Conservation (phyloP, 1,140 invertebrate genomes). For the Drosophila sulfurigaster region DNA sequence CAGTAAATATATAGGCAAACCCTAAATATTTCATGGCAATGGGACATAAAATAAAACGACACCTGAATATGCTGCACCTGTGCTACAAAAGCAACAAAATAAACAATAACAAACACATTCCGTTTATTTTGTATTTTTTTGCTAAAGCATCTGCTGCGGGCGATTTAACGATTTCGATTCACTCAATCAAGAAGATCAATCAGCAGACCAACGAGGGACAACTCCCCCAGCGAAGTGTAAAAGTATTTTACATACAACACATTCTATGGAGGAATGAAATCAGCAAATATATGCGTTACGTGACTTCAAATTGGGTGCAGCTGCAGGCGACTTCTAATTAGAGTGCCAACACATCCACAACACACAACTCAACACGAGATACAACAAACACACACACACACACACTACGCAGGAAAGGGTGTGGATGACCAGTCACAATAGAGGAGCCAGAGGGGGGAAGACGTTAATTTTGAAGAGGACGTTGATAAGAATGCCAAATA, state of each 20-base stretch:
- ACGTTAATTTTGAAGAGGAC: slow-evolving; percentile 29
- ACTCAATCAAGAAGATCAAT: slow-evolving; percentile 53
- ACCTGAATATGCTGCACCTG: slow-evolving; percentile 41
- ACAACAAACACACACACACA: slow-evolving; percentile 36
- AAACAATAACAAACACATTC: slow-evolving; percentile 5
- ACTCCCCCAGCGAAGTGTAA: slow-evolving; percentile 48
- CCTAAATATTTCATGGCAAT: slow-evolving; percentile 11
- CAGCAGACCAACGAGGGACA: slow-evolving; percentile 23
- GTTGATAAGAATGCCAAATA: slow-evolving; percentile 13
- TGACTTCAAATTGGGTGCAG: slow-evolving; percentile 78
- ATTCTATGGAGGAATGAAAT: slow-evolving; percentile 64
- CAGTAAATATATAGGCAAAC: neutral
- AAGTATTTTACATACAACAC: slow-evolving; percentile 33
- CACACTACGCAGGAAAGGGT: slow-evolving; percentile 50
- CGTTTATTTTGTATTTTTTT: slow-evolving; percentile 12
- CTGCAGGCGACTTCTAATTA: slow-evolving; percentile 61
- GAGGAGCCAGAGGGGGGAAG: neutral
- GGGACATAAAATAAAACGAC: slow-evolving; percentile 22
- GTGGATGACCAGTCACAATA: slow-evolving; percentile 21
- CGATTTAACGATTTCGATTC: slow-evolving; percentile 19
- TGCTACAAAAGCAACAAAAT: slow-evolving; percentile 11
- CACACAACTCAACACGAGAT: neutral
- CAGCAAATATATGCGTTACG: slow-evolving; percentile 78
- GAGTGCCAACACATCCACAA: slow-evolving; percentile 58
- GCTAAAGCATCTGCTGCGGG: slow-evolving; percentile 5